phyloP scores from a whole-genome alignment of 2,888 invertebrate genomes.

The Morpho achilles region DNA sequence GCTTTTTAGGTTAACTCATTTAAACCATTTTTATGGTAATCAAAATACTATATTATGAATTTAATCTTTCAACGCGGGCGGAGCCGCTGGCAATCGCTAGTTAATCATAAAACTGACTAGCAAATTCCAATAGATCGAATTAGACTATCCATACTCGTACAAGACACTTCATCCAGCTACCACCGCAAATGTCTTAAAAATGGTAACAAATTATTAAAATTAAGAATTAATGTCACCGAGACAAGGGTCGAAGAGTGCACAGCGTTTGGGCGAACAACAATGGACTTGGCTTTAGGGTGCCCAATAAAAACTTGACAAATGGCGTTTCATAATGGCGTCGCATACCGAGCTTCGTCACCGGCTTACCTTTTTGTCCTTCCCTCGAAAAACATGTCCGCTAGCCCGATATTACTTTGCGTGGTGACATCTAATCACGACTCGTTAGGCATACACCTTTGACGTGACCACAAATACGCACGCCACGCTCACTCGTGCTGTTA shows the following conservation, averaged over 20 bases:
- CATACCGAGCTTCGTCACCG: slow-evolving; percentile 70
- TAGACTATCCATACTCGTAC: slow-evolving; percentile 21
- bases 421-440: slow-evolving; percentile 25
- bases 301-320: slow-evolving; percentile 80
- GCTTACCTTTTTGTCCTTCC: slow-evolving; percentile 57
- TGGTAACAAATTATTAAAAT: slow-evolving; percentile 75
- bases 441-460: slow-evolving; percentile 20
- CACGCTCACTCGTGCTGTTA: background rate
- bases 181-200: slow-evolving; percentile 23
- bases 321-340: slow-evolving; percentile 75
- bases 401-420: slow-evolving; percentile 42
- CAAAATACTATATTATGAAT: too few species aligned
- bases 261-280: slow-evolving; percentile 49
- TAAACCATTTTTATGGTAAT: too few species aligned
- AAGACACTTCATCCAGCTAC: background rate
- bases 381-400: slow-evolving; percentile 51
- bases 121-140: slow-evolving; percentile 18
- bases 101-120: too few species aligned
- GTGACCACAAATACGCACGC: slow-evolving; percentile 11
- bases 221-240: slow-evolving; percentile 68
- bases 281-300: slow-evolving; percentile 61
- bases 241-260: slow-evolving; percentile 55
- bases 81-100: too few species aligned
- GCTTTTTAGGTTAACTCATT: too few species aligned
- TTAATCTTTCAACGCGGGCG: too few species aligned